Base-by-base conservation (phyloP, 23 tunicate genomes). In the Styela clava region DNA sequence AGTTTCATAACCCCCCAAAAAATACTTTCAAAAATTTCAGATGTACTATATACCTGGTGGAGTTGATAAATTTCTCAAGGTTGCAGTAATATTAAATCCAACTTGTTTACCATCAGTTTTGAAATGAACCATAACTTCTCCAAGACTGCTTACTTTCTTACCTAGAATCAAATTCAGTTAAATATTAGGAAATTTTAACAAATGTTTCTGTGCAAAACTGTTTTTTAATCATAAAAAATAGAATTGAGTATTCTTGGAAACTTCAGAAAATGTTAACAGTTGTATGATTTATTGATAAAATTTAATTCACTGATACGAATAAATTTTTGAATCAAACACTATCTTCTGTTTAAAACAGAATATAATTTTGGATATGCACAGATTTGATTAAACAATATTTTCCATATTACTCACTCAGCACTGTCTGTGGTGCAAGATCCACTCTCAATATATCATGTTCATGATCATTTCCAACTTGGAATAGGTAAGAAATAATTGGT, bases 41-140 rank as follows among this genome's bases (percentile, higher is more conserved):
- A n/a, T n/a, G n/a, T n/a, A n/a, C n/a, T n/a, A n/a, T n/a, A 7
- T 44, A 44, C 56, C 56, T 44, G 56, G 12, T 12, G 56, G 56
- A 12, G 56, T 44, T 44, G 56, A 44, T 5, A 44, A 44, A 44
- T 44, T 12, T 44, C 12, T 44, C 56, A 44, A 7, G 56, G 56
- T 71, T 32, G 34, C 24, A 3, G 77, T 71, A 16, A 56, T 56
- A 44, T 76, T 76, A 26, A 76, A 76, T 5, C 81, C 81, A 76
- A 76, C 65, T 7, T 27, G 12, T 24, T 25, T 27, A 1, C 64
- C 81, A 76, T 76, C 81, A 27, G 81, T 44, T 27, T 76, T 76
- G 26, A 76, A 76, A 76, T 76, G 37, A 44, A 76, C 44, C 37
- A n/a, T 21, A 25, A 76, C 27, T 44, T 76, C 27, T 24, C 37